Base-by-base conservation (phyloP, 2,113 vertebrate genomes). In the Pao palembangensis region DNA sequence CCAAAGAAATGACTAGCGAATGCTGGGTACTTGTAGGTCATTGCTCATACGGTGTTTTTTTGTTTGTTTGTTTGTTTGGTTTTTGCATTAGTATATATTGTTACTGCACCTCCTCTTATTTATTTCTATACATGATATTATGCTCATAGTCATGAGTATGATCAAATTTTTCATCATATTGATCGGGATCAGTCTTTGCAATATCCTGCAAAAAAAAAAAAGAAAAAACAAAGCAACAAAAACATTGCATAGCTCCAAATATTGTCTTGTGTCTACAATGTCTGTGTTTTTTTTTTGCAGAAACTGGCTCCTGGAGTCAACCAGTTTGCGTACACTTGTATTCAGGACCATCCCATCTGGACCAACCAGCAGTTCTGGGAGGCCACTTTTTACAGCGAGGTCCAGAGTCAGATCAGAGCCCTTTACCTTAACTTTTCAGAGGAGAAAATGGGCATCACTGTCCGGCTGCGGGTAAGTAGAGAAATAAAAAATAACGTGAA, bases 311-410 rank as follows among this genome's bases (percentile, higher is more conserved):
- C 94, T 6, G 94, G 95, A 10, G 94, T 99, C 65, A 96, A 93
- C 90, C 96, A 98, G 80, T 99, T 95, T 90, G 96, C 94, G 54
- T 99, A 98, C 80, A 96, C 94, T 18, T 98, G 97, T 86, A 93
- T 99, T 2, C 97, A 99, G 76, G 97, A 99, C 71, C 97, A 99
- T 86, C 91, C 94, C 31, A 93, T 98, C 64, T 99, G 97, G 97
- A 92, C 95, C 70, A 98, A 93, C 84, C 95, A 96, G 69, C 95
- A 98, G 61, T 99, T 98, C 76, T 99, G 97, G 97, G 97, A 99
- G 87, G 93, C 94, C 64, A 96, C 96, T 8, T 99, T 99, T 88
- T 99, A 98, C 49, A 95, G 91, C 51, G 95, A 96, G 0, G 97
- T 97, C 21, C 96, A 99, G 71, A 90, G 92, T 69, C 95, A 99